These are phyloP conservation scores for Varroa destructor DNA, from an alignment of 1,140 invertebrate species.

Conservation along the genomic window DNA sequence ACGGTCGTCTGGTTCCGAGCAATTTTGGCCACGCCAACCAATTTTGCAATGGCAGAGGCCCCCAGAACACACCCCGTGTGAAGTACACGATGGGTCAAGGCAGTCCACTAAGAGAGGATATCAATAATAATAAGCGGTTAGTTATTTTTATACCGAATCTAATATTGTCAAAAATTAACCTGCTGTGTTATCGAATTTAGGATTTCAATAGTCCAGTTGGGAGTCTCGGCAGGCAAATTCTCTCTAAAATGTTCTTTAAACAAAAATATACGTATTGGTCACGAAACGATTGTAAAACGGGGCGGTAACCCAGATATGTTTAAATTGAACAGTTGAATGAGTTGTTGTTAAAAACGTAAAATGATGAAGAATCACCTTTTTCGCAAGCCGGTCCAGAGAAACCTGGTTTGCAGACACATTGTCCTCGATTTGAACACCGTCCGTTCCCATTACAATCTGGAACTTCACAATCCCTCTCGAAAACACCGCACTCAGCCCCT, in stretches of 20 bases:
- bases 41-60: slow-evolving; percentile 94
- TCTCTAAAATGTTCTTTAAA: too few species aligned
- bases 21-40: slow-evolving; percentile 85
- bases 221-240: too few species aligned
- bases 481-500: slow-evolving; percentile 75
- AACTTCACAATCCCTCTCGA: slow-evolving; percentile 84
- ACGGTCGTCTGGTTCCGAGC: slow-evolving; percentile 77
- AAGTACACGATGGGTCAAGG: slow-evolving; percentile 82
- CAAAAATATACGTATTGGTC: too few species aligned
- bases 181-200: slow-evolving; percentile 28
- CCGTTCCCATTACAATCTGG: slow-evolving; percentile 88
- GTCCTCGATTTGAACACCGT: slow-evolving; percentile 72
- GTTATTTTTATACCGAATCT: background rate
- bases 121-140: slow-evolving; percentile 34
- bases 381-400: slow-evolving; percentile 84
- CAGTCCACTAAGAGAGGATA: slow-evolving; percentile 57
- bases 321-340: background rate
- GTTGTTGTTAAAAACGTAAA: background rate
- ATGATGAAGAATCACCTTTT: slow-evolving; percentile 49
- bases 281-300: too few species aligned
- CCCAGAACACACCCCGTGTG: slow-evolving; percentile 85
- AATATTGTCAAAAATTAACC: background rate
- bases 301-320: too few species aligned
- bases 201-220: too few species aligned
- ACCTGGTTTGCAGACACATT: slow-evolving; percentile 78